Evolutionary conservation across 2,113 vertebrate species (phyloP).

Genomic region (Erythrolamprus reginae): DNA sequence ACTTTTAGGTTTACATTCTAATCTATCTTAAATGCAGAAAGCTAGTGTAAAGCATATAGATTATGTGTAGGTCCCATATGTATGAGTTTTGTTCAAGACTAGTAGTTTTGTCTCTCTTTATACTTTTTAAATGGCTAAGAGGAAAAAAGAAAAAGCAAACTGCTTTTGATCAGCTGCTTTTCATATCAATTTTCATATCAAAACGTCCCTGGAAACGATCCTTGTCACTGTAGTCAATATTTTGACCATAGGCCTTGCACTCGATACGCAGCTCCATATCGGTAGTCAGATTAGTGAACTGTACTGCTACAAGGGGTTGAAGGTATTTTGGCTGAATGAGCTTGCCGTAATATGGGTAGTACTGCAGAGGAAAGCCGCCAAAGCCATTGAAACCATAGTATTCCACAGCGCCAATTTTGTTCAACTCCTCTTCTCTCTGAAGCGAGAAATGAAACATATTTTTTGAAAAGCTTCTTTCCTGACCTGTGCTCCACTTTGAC

Average conservation of each 20-base stretch:
- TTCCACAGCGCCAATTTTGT: conserved; percentile 71
- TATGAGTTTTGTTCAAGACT: conserved; percentile 99
- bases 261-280: conserved; percentile 82
- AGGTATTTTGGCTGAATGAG: conserved; percentile 86
- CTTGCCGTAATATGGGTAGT: conserved; percentile 96
- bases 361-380: conserved; percentile 86
- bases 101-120: conserved; percentile 76
- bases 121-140: conserved; percentile 74
- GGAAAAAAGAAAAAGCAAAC: conserved; percentile 56
- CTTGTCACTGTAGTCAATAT: conserved; percentile 92
- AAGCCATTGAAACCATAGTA: conserved; percentile 75
- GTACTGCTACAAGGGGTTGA: conserved; percentile 90
- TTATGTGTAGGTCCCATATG: conserved; percentile 99
- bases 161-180: conserved; percentile 85
- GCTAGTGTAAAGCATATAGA: conserved; percentile 98
- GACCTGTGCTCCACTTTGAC: accelerated
- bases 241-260: conserved; percentile 85
- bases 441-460: not conserved
- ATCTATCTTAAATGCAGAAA: conserved; percentile 93
- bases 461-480: accelerated
- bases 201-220: conserved; percentile 98
- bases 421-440: conserved; percentile 80
- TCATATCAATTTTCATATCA: conserved; percentile 88
- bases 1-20: conserved; percentile 96
- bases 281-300: conserved; percentile 86